These are phyloP conservation scores for Palythoa grandis DNA, from an alignment of 92 coral and sea anemone species.

Conservation along the genomic window DNA sequence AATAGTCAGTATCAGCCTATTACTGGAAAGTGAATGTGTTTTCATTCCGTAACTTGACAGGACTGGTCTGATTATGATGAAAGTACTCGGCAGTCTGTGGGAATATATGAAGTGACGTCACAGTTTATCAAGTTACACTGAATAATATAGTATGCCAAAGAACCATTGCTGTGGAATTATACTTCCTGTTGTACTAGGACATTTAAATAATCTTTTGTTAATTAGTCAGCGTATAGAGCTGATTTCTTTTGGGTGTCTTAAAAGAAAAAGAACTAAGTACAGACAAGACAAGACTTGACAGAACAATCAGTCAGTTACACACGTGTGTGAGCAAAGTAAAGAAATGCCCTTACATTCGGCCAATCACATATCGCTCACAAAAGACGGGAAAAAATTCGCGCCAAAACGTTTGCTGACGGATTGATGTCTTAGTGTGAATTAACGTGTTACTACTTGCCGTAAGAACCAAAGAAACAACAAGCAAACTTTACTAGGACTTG, in stretches of 20 bases:
- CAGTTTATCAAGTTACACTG: conserved; percentile 74
- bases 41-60: conserved; percentile 42
- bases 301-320: too few relatives aligned
- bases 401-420: neutral
- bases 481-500: neutral
- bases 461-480: neutral
- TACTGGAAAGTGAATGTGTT: too few relatives aligned
- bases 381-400: neutral
- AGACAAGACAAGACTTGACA: neutral
- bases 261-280: neutral
- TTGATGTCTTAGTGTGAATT: neutral
- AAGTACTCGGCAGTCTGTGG: conserved; percentile 75
- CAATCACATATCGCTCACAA: neutral
- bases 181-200: neutral
- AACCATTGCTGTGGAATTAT: neutral
- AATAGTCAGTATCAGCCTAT: too few relatives aligned
- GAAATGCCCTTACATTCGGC: neutral
- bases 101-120: conserved; percentile 88
- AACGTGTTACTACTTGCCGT: neutral
- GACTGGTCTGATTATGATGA: conserved; percentile 99
- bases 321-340: too few relatives aligned
- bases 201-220: neutral
- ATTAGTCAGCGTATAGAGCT: neutral
- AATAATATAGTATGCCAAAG: neutral
- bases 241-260: neutral